Evolutionary conservation across 2,797 vertebrate species (phyloP).

Genomic region (Cercopithecus hamlyni): DNA sequence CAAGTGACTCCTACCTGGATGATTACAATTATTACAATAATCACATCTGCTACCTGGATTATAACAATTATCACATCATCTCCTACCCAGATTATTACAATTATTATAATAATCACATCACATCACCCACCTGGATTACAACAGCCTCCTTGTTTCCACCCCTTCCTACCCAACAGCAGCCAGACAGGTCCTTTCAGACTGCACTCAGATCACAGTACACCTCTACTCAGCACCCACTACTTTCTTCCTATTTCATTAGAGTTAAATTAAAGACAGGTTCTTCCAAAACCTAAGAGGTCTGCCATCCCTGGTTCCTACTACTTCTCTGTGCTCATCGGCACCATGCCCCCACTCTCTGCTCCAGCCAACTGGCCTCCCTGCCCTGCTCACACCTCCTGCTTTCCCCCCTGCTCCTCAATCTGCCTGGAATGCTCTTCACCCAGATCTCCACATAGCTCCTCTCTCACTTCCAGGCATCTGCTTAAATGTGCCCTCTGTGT

Average conservation of each 20-base stretch:
- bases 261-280: background rate
- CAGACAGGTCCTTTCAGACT: background rate
- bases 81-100: background rate
- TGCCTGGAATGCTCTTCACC: background rate
- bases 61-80: background rate
- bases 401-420: background rate
- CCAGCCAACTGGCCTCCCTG: background rate
- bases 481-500: background rate
- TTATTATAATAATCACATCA: background rate
- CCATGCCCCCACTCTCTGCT: background rate
- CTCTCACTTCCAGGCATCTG: background rate
- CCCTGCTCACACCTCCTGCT: background rate
- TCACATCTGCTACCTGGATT: background rate
- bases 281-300: background rate
- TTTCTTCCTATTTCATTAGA: background rate
- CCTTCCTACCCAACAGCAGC: background rate
- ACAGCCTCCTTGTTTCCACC: background rate
- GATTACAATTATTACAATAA: background rate
- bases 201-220: background rate
- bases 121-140: background rate
- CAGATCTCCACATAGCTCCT: background rate
- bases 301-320: background rate
- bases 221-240: background rate
- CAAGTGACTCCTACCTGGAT: background rate
- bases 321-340: background rate